These are phyloP conservation scores for Plutella xylostella DNA, from an alignment of 2,888 invertebrate genomes.

Conservation along the genomic window DNA sequence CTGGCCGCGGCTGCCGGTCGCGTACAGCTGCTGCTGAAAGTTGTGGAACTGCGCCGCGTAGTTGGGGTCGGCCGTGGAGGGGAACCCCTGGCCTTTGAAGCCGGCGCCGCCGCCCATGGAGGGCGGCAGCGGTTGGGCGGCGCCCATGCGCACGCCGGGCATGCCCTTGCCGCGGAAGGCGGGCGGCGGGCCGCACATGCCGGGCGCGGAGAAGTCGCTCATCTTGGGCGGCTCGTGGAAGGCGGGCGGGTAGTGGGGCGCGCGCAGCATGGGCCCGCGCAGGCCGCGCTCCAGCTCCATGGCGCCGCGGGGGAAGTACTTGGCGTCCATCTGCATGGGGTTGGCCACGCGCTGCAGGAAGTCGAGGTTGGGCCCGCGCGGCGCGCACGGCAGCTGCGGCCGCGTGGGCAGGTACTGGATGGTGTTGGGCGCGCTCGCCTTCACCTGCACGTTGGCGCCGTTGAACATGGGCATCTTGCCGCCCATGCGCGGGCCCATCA, in stretches of 20 bases:
- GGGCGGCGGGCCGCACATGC: conserved; percentile 42
- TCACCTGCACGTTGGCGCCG: conserved; percentile 87
- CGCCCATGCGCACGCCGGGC: conserved; percentile 46
- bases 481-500: conserved; percentile 76
- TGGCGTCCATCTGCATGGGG: conserved; percentile 78
- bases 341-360: conserved; percentile 90
- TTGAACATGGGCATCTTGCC: conserved; percentile 71
- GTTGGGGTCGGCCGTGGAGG: conserved; percentile 88
- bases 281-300: conserved; percentile 68
- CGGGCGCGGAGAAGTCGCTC: conserved; percentile 36
- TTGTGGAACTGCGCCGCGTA: conserved; percentile 96
- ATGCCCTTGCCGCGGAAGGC: conserved; percentile 52
- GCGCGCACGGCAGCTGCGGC: conserved; percentile 84
- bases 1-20: conserved; percentile 72
- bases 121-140: conserved; percentile 81
- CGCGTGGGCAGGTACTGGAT: conserved; percentile 97
- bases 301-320: conserved; percentile 73
- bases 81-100: conserved; percentile 85
- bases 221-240: conserved; percentile 59
- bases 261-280: conserved; percentile 54
- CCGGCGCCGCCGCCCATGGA: conserved; percentile 78
- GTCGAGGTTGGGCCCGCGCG: conserved; percentile 84
- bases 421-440: conserved; percentile 96
- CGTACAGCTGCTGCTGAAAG: conserved; percentile 95
- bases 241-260: conserved; percentile 60